Base-by-base conservation (phyloP, 2,888 invertebrate genomes). In the Ophion costatus region DNA sequence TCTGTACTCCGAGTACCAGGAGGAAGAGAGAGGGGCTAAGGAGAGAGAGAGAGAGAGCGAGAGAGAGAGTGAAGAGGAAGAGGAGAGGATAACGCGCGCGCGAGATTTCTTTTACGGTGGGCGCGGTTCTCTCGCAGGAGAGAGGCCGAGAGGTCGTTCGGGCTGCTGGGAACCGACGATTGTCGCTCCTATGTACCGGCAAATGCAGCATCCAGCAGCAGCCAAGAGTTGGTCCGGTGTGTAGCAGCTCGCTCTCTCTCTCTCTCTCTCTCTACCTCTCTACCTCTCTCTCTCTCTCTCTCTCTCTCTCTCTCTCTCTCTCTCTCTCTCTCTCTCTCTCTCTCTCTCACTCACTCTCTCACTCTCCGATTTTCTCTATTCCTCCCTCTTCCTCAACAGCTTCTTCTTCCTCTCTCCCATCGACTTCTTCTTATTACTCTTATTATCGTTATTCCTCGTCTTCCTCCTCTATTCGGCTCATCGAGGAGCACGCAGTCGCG, bases 121-220 rank as follows among this genome's bases (percentile, higher is more conserved):
- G 92, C 92, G 91, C 92, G 92, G 91, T 89, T 85, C 88, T 71
- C 86, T 86, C 80, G 85, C 87, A 86, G 85, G 84, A 87, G 74
- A 90, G 89, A 90, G 92, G 92, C 91, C 90, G 91, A 92, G 91
- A 92, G 92, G 90, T 91, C 91, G 92, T 89, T 87, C 88, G 79
- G 87, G 89, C 88, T 88, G 89, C 90, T 91, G 91, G 91, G 91
- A 92, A 92, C 90, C 91, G 88, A 88, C 90, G 91, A 92, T 91
- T 92, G 92, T 92, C 92, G 90, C 90, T 90, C 88, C 86, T 88
- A 87, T 87, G 73, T 86, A 87, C 86, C 87, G 81, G 83, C 84
- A 81, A 86, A 78, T 84, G 86, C 85, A 86, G 82, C 87, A 75
- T 84, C 85, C 88, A 83, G 83, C 87, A 83, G 87, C 87, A 84